Conservation (phyloP, 2,888 invertebrate species). For the Rotaria sp. region DNA sequence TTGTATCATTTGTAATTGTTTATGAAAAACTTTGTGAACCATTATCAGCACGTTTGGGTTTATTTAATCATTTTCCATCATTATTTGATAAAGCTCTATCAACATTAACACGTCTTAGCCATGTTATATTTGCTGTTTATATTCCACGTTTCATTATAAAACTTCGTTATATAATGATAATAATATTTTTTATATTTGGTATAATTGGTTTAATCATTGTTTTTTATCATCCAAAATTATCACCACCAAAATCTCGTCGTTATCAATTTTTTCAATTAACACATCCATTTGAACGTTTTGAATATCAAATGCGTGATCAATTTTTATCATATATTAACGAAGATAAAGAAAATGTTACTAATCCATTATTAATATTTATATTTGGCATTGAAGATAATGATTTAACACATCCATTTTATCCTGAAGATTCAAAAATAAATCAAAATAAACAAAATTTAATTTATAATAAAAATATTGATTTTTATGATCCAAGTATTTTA, state of each 20-base stretch:
- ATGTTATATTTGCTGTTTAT: slow-evolving; percentile 25
- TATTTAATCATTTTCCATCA: neutral
- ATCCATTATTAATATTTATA: slow-evolving; percentile 36
- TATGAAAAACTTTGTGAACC: slow-evolving; percentile 37
- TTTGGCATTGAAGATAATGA: slow-evolving; percentile 37
- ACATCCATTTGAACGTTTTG: slow-evolving; percentile 39
- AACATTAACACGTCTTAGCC: slow-evolving; percentile 29
- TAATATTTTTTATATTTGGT: slow-evolving; percentile 29
- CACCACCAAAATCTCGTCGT: slow-evolving; percentile 32
- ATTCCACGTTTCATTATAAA: slow-evolving; percentile 35
- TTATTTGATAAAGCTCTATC: neutral
- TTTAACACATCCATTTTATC: slow-evolving; percentile 32
- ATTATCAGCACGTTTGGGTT: neutral
- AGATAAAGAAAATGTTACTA: slow-evolving; percentile 37
- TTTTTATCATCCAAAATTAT: slow-evolving; percentile 35
- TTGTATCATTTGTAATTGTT: slow-evolving; percentile 66
- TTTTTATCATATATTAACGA: slow-evolving; percentile 32
- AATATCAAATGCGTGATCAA: slow-evolving; percentile 35
- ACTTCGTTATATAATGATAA: slow-evolving; percentile 25
- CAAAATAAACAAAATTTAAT: neutral
- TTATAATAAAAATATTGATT: slow-evolving; percentile 31
- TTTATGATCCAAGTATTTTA: neutral
- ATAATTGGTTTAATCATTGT: slow-evolving; percentile 34
- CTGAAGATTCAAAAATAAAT: slow-evolving; percentile 31
- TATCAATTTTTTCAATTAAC: slow-evolving; percentile 34